Evolutionary conservation across 1,140 invertebrate genomes (phyloP).

Genomic region (Zaprionus vittiger): DNA sequence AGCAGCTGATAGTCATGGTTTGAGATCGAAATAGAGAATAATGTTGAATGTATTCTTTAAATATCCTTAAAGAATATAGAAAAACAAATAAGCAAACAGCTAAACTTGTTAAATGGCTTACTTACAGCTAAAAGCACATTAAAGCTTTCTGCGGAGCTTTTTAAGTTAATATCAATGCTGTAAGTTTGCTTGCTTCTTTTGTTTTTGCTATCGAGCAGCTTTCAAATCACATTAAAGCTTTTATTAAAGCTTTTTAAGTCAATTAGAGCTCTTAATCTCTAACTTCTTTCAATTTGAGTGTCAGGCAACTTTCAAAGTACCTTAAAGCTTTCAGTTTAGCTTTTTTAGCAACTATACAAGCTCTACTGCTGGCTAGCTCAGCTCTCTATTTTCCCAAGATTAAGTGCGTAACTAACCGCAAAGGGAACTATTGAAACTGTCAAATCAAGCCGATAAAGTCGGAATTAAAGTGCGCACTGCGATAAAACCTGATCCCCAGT

Average conservation of each 20-base stretch:
- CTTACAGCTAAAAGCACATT: not conserved
- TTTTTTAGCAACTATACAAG: not conserved
- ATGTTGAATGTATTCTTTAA: not conserved
- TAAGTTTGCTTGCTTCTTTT: too few relatives aligned
- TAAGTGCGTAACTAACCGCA: not conserved
- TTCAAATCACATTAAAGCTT: not conserved
- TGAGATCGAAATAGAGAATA: not conserved
- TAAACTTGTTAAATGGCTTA: not conserved
- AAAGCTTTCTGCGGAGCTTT: not conserved
- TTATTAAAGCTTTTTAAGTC: not conserved
- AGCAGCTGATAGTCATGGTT: not conserved
- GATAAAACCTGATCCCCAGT: constrained; percentile 3
- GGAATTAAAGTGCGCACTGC: constrained; percentile 1
- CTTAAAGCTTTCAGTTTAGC: not conserved
- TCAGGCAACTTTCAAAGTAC: not conserved
- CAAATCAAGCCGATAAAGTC: constrained; percentile 6
- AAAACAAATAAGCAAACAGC: not conserved
- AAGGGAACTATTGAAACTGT: not conserved
- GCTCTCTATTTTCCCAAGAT: not conserved
- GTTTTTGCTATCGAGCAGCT: not conserved
- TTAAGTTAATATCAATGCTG: not conserved
- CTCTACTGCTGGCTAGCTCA: not conserved
- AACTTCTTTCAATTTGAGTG: not conserved
- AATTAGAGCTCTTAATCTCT: not conserved
- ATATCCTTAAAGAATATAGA: not conserved